Evolutionary conservation across 2,888 invertebrate genomes (phyloP).

Genomic region (Drosophila quasianomalipes): DNA sequence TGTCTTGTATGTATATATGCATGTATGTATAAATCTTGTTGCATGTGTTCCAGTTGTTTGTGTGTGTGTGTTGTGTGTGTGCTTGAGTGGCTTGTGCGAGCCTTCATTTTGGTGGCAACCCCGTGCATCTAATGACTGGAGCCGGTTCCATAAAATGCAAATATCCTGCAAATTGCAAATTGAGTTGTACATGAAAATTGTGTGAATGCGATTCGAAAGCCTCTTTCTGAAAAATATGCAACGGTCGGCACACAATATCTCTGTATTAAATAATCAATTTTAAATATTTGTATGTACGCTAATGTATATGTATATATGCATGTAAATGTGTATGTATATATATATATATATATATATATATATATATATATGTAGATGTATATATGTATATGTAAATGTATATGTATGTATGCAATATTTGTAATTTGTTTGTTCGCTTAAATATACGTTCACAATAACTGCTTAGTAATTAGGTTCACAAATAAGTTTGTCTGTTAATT

Average conservation of each 20-base stretch:
- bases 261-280: constrained; percentile 36
- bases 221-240: constrained; percentile 42
- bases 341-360: constrained; percentile 43
- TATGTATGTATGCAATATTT: constrained; percentile 52
- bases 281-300: constrained; percentile 47
- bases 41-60: constrained; percentile 20
- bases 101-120: constrained; percentile 15
- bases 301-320: constrained; percentile 56
- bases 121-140: constrained; percentile 44
- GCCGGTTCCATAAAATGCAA: constrained; percentile 34
- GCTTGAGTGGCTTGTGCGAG: constrained; percentile 7
- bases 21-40: constrained; percentile 38
- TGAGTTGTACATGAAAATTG: constrained; percentile 9
- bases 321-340: constrained; percentile 31
- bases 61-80: constrained; percentile 21
- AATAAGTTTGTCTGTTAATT: constrained; percentile 47
- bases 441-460: constrained; percentile 75
- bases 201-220: constrained; percentile 38
- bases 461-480: constrained; percentile 71
- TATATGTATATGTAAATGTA: constrained; percentile 41
- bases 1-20: constrained; percentile 41
- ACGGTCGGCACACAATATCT: constrained; percentile 26
- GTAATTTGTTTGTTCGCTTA: constrained; percentile 66
- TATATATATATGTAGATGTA: constrained; percentile 46
- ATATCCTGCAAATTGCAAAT: constrained; percentile 25